Evolutionary conservation across 2,888 invertebrate species (phyloP), one percentile per base, ranked within the genome.

Genomic region (Heteromurus nitidus): DNA sequence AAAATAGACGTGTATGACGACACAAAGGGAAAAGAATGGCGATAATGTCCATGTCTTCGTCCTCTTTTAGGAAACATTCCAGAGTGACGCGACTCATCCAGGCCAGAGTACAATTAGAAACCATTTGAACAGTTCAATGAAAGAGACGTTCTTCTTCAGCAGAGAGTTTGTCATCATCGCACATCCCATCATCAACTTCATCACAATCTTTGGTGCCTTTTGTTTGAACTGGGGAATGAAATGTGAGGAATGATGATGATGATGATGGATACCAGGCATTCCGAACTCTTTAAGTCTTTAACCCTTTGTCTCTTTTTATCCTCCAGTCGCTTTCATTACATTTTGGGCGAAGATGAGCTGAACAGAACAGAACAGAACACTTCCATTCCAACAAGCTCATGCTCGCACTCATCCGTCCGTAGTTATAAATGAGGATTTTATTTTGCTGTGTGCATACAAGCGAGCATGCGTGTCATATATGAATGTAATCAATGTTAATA

Each of bases 1-100:
- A 53, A 53, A 42, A 30, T 53, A 68, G 68, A 53, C 50, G 53
- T 36, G 50, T 53, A 70, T 24, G 69, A 62, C 55, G 55, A 65
- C 30, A 58, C 18, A 64, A 64, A 31, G 28, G n/a, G 36, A 28
- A n/a, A n/a, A 60, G 36, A 62, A 62, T 22, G 42, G 73, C 31
- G n/a, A n/a, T n/a, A n/a, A n/a, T n/a, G n/a, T n/a, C n/a, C n/a
- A n/a, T n/a, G n/a, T n/a, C n/a, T 53, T 53, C 58, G 74, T 74
- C 65, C 65, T 65, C 64, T 53, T 65, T 73, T 64, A 73, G 26
- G 9, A 74, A 53, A 65, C 74, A 74, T 74, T 74, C 73, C 73
- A 42, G 11, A 50, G 5, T 5, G 50, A 50, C 50, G 50, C 9
- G 7, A n/a, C n/a, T n/a, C n/a, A n/a, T n/a, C n/a, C n/a, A 7